phyloP scores from a whole-genome alignment of 1,140 invertebrate genomes.

The Xylocopa sonorina region DNA sequence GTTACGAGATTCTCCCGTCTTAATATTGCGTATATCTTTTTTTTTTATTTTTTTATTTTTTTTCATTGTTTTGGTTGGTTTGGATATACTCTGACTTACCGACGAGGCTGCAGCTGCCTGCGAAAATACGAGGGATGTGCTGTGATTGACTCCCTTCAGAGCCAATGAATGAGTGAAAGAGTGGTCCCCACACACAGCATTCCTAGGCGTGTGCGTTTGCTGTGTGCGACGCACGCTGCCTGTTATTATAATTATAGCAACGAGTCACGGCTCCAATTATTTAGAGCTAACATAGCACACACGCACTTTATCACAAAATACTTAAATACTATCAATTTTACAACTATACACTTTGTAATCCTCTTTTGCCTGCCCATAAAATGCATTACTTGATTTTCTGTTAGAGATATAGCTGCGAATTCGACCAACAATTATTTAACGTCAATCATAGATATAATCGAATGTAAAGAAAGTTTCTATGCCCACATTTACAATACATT shows the following conservation, averaged over 20 bases:
- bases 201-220: constrained; percentile 78
- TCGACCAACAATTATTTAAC: constrained; percentile 28
- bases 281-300: constrained; percentile 75
- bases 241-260: constrained; percentile 80
- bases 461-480: constrained; percentile 20
- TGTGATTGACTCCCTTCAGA: constrained; percentile 79
- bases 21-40: constrained; percentile 69
- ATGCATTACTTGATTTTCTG: constrained; percentile 50
- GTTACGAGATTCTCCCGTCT: constrained; percentile 63
- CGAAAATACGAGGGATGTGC: constrained; percentile 77
- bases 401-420: constrained; percentile 46
- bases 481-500: constrained; percentile 18
- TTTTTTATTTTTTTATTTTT: constrained; percentile 68
- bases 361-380: constrained; percentile 61
- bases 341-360: constrained; percentile 53
- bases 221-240: constrained; percentile 78
- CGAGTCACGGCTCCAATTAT: constrained; percentile 78
- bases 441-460: constrained; percentile 30
- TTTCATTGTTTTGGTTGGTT: constrained; percentile 71
- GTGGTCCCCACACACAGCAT: constrained; percentile 76
- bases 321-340: constrained; percentile 68
- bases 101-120: constrained; percentile 75
- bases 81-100: constrained; percentile 79
- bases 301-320: constrained; percentile 70
- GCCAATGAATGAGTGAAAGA: constrained; percentile 77